A percentile compares a stretch with the other conserved stretches of the same genome.
Conservation (phyloP, 2,888 invertebrate species). For the Nasonovia ribisnigri region DNA sequence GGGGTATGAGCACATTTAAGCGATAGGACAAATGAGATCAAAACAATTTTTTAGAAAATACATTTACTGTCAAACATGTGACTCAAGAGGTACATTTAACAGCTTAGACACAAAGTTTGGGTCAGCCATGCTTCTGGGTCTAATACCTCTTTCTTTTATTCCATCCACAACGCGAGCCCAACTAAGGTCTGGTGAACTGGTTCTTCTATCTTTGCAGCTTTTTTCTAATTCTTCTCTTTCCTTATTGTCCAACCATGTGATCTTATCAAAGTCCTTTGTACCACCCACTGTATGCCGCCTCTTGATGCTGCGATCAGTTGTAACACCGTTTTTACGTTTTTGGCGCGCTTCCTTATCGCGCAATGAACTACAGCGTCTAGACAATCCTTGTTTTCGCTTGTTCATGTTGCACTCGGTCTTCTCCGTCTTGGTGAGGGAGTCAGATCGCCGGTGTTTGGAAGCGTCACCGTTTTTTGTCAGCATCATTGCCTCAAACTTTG, state of each 20-base stretch:
- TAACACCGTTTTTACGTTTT: constrained; percentile 84
- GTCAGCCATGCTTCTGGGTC: constrained; percentile 67
- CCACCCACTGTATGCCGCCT: constrained; percentile 93
- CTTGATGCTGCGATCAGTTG: constrained; percentile 82
- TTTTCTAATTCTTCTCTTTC: constrained; percentile 72
- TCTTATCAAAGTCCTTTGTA: constrained; percentile 85
- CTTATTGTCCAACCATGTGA: constrained; percentile 75
- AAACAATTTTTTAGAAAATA: constrained; percentile 46
- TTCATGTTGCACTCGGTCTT: constrained; percentile 85
- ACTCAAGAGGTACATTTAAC: constrained; percentile 75
- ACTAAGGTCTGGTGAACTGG: constrained; percentile 76
- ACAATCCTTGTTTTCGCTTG: constrained; percentile 74
- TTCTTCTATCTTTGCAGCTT: constrained; percentile 73
- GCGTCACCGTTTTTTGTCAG: constrained; percentile 70
- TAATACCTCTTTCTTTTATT: constrained; percentile 66
- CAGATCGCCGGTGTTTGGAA: constrained; percentile 73
- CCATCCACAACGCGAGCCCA: constrained; percentile 67
- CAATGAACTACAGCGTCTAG: constrained; percentile 71
- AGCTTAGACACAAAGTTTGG: constrained; percentile 71
- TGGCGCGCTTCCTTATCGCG: constrained; percentile 72
- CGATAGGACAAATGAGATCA: constrained; percentile 64
- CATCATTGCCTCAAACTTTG: constrained; percentile 70
- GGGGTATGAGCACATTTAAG: constrained; percentile 57
- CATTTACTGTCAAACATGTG: constrained; percentile 72
- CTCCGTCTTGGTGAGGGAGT: constrained; percentile 79